Percentiles rank a stretch among this genome's conserved stretches.
Evolutionary conservation across 2,888 invertebrate genomes (phyloP).

Genomic region (Campaea margaritaria): DNA sequence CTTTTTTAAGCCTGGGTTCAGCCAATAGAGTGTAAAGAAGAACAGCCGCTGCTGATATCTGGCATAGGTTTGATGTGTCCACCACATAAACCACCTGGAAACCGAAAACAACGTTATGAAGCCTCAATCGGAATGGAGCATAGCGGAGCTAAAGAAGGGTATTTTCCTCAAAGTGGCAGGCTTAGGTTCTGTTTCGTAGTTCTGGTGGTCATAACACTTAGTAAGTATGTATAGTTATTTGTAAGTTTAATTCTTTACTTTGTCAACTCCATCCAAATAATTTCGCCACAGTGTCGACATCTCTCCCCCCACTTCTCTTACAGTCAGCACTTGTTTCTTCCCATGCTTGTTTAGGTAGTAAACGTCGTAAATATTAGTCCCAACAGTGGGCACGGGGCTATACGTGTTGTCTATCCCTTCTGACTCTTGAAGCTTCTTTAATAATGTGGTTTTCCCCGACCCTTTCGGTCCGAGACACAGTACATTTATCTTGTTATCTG

Average conservation of each 20-base stretch:
- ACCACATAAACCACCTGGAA: constrained; percentile 90
- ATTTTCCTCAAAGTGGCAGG: too few relatives aligned
- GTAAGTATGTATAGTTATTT: too few relatives aligned
- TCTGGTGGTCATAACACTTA: too few relatives aligned
- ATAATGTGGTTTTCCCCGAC: constrained; percentile 92
- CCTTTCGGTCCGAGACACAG: constrained; percentile 92
- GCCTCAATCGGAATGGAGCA: too few relatives aligned
- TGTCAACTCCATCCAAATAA: constrained; percentile 88
- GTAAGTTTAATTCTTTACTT: constrained; percentile 59
- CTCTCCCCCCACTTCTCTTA: constrained; percentile 92
- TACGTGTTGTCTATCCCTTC: constrained; percentile 90
- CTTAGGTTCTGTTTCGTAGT: too few relatives aligned
- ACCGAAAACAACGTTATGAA: not conserved
- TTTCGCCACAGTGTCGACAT: constrained; percentile 94
- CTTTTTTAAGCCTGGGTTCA: constrained; percentile 88
- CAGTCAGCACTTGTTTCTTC: constrained; percentile 81
- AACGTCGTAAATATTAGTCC: constrained; percentile 90
- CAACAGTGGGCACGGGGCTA: constrained; percentile 92
- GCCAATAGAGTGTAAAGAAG: constrained; percentile 91
- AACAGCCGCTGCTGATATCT: constrained; percentile 93
- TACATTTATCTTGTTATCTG: constrained; percentile 72
- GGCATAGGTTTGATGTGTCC: constrained; percentile 93
- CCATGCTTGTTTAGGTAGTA: constrained; percentile 77
- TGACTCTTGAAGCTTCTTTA: constrained; percentile 89
- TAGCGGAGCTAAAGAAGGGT: too few relatives aligned